Evolutionary conservation across 2,888 invertebrate genomes (phyloP).

Genomic region (Dolichopus griseipennis): DNA sequence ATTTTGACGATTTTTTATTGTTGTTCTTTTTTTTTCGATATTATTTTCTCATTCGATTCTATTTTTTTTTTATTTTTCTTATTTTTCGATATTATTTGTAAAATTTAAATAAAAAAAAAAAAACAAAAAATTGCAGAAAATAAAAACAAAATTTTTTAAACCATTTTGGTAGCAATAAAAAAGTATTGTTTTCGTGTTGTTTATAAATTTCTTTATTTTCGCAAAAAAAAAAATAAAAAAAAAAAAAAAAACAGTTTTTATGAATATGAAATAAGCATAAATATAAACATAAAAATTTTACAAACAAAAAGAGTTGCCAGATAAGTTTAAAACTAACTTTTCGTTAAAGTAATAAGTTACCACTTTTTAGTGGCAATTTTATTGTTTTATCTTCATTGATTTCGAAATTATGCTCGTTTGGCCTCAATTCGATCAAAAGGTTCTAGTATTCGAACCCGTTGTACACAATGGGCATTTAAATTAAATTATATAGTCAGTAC

Average conservation of each 20-base stretch:
- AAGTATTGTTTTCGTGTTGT: conserved; percentile 6
- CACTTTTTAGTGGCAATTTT: no score
- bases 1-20: neutral
- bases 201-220: conserved; percentile 2
- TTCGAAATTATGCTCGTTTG: no score
- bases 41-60: neutral
- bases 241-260: neutral
- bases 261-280: conserved; percentile 1
- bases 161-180: conserved; percentile 2
- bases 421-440: no score
- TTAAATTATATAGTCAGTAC: no score
- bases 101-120: neutral
- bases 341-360: no score
- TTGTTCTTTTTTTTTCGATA: neutral
- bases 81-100: neutral
- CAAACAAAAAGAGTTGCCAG: no score
- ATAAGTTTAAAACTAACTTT: no score
- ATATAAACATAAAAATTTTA: neutral
- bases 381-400: no score
- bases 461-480: no score
- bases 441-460: no score
- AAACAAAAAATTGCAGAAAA: no score
- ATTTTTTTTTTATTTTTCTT: neutral
- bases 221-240: no score
- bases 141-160: neutral